Base-by-base conservation (phyloP, 2,888 invertebrate species). In the Xanthorhoe spadicearia region DNA sequence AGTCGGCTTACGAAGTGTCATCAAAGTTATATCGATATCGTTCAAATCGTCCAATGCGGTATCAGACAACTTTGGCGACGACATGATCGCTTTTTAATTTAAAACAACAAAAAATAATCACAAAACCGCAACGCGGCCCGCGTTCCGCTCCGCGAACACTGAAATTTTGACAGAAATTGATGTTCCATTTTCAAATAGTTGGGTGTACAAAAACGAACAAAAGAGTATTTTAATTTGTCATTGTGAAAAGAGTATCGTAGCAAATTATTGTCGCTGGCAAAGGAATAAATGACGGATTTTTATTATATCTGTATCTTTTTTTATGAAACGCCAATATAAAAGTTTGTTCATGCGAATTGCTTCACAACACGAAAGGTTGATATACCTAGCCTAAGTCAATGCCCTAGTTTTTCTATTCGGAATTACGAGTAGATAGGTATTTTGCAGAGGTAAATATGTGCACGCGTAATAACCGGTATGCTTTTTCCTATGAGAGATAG, bases 1-100 rank as follows among this genome's bases (percentile, higher is more conserved):
- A 0, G 92, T 93, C 0, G 93, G 93, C 69, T 92, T 93, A 53
- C 93, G 82, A 32, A 93, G 78, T 0, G 89, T 91, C 86, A 93
- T 77, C 70, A 93, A 80, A 6, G 87, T 86, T 49, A 82, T 87
- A 54, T 88, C 85, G 6, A 90, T 78, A 35, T 90, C 82, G 6
- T 78, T 63, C 48, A 84, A 23, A 63, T 87, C 84, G 7, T 89
- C 89, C 38, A 83, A 6, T 6, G 74, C 81, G 0, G 79, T 62
- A 0, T 85, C 83, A 1, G 80, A 77, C 1, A 70, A 28, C 66
- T 71, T 79, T 23, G 66, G 48, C 18, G 82, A 80, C 62, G 85
- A 82, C 82, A 84, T 85, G 49, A 61, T 82, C 48, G 59, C 54
- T 65, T 64, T 52, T 70, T 59, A 54, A 68, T 74, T 73, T 71